Evolutionary conservation across 2,113 vertebrate species (phyloP).

Genomic region (Trogon melanurus): DNA sequence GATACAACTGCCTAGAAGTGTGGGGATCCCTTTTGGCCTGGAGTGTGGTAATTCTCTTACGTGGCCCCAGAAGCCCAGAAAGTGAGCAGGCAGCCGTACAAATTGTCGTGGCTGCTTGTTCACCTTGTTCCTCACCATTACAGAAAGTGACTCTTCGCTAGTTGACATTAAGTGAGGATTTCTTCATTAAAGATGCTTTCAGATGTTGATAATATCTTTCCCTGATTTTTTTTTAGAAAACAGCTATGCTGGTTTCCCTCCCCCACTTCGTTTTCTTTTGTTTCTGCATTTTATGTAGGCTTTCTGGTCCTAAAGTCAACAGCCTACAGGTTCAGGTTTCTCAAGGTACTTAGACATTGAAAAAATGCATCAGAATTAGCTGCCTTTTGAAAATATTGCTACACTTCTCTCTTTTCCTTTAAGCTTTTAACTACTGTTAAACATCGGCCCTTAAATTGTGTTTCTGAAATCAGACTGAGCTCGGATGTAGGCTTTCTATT

Average conservation of each 20-base stretch:
- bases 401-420: neutral
- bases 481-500: constrained; percentile 38
- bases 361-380: neutral
- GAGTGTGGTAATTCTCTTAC: neutral
- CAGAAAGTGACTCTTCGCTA: neutral
- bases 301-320: neutral
- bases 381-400: neutral
- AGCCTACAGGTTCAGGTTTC: neutral
- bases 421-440: constrained; percentile 12
- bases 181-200: neutral
- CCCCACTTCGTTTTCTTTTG: neutral
- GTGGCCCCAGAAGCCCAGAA: neutral
- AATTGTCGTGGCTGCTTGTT: neutral
- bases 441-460: neutral
- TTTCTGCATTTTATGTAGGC: neutral
- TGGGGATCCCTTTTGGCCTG: neutral
- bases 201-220: neutral
- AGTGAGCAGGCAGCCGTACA: neutral
- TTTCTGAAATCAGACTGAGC: constrained; percentile 39
- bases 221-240: neutral
- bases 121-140: neutral
- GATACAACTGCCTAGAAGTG: neutral
- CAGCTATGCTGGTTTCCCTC: neutral
- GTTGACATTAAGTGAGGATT: neutral
- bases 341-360: neutral